Base-by-base conservation (phyloP, 92 coral and sea anemone species). In the Phymanthus crucifer region DNA sequence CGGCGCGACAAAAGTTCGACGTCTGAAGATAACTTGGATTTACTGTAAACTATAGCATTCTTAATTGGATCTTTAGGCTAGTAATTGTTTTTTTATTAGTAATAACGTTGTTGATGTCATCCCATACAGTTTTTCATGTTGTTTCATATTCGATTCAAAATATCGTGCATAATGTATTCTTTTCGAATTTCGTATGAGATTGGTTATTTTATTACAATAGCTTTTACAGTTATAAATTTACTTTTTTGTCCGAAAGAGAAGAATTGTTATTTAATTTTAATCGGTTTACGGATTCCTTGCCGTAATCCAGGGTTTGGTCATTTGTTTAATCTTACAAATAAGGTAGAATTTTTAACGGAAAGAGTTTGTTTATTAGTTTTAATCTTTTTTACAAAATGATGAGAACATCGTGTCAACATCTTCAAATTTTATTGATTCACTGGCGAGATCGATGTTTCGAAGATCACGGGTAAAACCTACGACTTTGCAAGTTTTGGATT, bases 311-410 rank as follows among this genome's bases (percentile, higher is more conserved):
- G 74, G 74, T 70, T 70, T 70, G 74, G 74, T 70, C 40, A 70
- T 45, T 45, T 45, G 50, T 45, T 45, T 45, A 45, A 45, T 45
- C 50, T 45, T 45, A 45, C 6, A n/a, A 45, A 12, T 27, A 4
- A 70, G 74, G 36, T 21, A 70, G 74, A 70, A 70, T 36, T 70
- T 70, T 70, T 70, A 70, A 40, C 74, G 74, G 74, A 70, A 70
- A 70, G 12, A 21, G 74, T 70, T 70, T 70, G 74, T 70, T 70
- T 70, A 70, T 70, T 17, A 70, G 21, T 70, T 32, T 17, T 70
- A 17, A 70, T 70, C 31, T n/a, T 26, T 27, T 70, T 70, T 70
- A 70, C 31, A 70, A 12, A 70, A 70, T 17, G 74, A 70, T 21
- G 74, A 70, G 33, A 70, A 70, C 50, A 45, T 45, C 50, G 14